phyloP scores from a whole-genome alignment of 1,140 invertebrate species.

The Magallana angulata region DNA sequence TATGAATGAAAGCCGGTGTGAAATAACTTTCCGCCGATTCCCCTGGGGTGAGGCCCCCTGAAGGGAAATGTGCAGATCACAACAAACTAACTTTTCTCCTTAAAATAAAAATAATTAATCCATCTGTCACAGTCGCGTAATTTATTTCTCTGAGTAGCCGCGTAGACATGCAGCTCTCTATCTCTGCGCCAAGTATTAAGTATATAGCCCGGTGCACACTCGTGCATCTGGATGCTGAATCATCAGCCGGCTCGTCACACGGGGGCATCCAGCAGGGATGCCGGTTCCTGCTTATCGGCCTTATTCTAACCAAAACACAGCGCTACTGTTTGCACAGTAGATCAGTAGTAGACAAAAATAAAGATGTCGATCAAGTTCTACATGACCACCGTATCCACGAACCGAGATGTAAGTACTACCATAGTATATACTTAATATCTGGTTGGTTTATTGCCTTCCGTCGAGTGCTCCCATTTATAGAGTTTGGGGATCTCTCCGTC shows the following conservation, averaged over 20 bases:
- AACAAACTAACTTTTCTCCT: neutral
- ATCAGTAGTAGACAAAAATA: neutral
- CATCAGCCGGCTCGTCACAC: neutral
- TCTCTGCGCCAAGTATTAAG: neutral
- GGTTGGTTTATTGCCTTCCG: too few species aligned
- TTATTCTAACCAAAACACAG: neutral
- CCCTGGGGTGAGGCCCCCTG: neutral
- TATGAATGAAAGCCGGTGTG: constrained; percentile 19
- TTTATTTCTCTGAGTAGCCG: neutral
- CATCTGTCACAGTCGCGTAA: neutral
- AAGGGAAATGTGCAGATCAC: neutral
- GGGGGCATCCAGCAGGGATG: constrained; percentile 8
- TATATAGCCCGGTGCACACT: constrained; percentile 20
- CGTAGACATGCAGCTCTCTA: neutral
- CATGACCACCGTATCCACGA: neutral
- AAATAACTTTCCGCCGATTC: neutral
- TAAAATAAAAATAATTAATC: constrained; percentile 3
- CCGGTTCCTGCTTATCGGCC: constrained; percentile 4
- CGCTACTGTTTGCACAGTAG: constrained; percentile 7
- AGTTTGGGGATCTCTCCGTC: too few species aligned
- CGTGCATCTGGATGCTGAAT: constrained; percentile 23
- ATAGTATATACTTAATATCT: neutral
- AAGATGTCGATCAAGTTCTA: constrained; percentile 18
- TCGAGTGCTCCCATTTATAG: too few species aligned
- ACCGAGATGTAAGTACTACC: neutral